A percentile compares a stretch with the other conserved stretches of the same genome.
These are phyloP conservation scores for Esox masquinongy DNA, from an alignment of 2,797 vertebrate genomes.

Conservation along the genomic window DNA sequence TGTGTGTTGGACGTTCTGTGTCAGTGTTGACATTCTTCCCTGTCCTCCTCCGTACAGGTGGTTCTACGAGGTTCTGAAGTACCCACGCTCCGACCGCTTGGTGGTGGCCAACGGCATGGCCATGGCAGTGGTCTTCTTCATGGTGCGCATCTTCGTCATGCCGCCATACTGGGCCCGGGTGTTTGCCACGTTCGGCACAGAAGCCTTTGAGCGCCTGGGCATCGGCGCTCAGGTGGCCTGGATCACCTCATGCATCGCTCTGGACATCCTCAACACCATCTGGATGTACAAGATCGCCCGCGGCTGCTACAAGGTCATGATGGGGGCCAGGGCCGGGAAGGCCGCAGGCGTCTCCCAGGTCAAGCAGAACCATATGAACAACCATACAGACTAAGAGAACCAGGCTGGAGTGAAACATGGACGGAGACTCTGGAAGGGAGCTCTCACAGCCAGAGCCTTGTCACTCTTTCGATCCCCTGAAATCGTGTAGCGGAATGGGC, in stretches of 20 bases:
- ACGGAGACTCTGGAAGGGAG: slow-evolving; percentile 2
- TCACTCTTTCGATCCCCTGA: neutral
- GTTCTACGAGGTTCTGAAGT: slow-evolving; percentile 78
- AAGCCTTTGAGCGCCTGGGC: slow-evolving; percentile 76
- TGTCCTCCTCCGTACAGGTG: slow-evolving; percentile 61
- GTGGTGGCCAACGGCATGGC: slow-evolving; percentile 76
- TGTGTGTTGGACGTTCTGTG: neutral
- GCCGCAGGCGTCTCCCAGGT: slow-evolving; percentile 30
- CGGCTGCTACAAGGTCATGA: slow-evolving; percentile 80
- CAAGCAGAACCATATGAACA: slow-evolving; percentile 63
- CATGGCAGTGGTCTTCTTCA: slow-evolving; percentile 79
- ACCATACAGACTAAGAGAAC: slow-evolving; percentile 73
- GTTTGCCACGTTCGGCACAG: slow-evolving; percentile 78
- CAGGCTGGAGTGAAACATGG: neutral
- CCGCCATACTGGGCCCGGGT: slow-evolving; percentile 81
- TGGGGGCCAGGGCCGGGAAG: slow-evolving; percentile 42
- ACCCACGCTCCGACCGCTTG: slow-evolving; percentile 71
- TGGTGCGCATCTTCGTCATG: slow-evolving; percentile 80
- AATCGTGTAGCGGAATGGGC: neutral
- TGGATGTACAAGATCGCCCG: slow-evolving; percentile 82
- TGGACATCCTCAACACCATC: slow-evolving; percentile 78
- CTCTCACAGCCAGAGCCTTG: neutral
- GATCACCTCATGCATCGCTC: slow-evolving; percentile 80
- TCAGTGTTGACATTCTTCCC: neutral
- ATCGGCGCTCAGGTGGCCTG: slow-evolving; percentile 81